These are phyloP conservation scores for Coenonympha arcania DNA, from an alignment of 2,888 invertebrate genomes.

Conservation along the genomic window DNA sequence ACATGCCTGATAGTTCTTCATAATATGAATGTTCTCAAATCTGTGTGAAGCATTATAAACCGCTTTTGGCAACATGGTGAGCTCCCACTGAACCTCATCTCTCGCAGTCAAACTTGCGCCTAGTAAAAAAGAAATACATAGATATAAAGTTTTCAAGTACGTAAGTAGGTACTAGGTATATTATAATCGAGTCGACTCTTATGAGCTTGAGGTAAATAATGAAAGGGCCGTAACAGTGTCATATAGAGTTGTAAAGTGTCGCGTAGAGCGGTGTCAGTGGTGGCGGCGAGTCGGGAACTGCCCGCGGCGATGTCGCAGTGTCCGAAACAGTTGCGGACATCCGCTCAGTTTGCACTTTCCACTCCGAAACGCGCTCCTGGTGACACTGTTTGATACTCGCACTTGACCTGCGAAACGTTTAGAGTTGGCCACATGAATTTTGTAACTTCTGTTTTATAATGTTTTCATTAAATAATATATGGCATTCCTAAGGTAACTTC, in stretches of 20 bases:
- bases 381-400: slow-evolving; percentile 26
- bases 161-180: neutral
- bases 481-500: neutral
- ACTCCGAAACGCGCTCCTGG: slow-evolving; percentile 30
- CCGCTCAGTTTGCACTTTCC: slow-evolving; percentile 31
- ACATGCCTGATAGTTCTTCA: too few relatives aligned
- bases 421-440: slow-evolving; percentile 12
- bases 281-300: neutral
- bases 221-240: too few relatives aligned
- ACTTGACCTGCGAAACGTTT: slow-evolving; percentile 2
- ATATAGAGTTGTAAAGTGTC: too few relatives aligned
- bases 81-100: too few relatives aligned
- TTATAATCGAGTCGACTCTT: too few relatives aligned
- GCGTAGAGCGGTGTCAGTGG: too few relatives aligned
- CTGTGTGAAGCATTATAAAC: too few relatives aligned
- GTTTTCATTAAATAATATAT: neutral
- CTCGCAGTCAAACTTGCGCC: too few relatives aligned
- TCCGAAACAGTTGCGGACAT: slow-evolving; percentile 28
- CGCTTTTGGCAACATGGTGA: too few relatives aligned
- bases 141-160: neutral
- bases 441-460: neutral
- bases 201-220: too few relatives aligned
- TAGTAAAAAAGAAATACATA: too few relatives aligned
- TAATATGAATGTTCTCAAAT: too few relatives aligned
- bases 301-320: slow-evolving; percentile 24